These are phyloP conservation scores for Indicator indicator DNA, from an alignment of 2,113 vertebrate species.

Conservation along the genomic window DNA sequence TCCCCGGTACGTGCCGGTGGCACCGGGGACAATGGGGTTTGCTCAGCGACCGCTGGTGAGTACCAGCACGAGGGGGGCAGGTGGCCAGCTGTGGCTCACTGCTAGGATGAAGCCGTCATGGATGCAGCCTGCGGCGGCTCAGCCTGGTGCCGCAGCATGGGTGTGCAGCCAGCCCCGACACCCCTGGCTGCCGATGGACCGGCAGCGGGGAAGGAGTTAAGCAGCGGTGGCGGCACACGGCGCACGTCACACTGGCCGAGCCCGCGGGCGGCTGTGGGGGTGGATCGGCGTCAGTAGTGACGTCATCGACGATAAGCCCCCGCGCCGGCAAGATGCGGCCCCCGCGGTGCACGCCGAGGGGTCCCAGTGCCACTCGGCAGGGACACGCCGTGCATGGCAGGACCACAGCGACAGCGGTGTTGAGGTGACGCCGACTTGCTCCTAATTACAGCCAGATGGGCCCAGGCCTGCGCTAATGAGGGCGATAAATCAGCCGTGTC, in stretches of 20 bases:
- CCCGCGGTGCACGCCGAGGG: neutral
- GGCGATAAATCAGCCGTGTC: neutral
- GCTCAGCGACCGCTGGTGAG: neutral
- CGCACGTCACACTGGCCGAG: constrained; percentile 9
- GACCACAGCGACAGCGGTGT: neutral
- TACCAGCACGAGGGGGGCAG: neutral
- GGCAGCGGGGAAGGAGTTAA: constrained; percentile 13
- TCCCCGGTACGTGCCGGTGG: accelerated
- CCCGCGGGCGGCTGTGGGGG: constrained; percentile 61
- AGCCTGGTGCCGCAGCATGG: accelerated
- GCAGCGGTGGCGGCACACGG: neutral
- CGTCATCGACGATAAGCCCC: constrained; percentile 17
- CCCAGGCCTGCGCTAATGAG: neutral
- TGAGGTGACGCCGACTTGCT: neutral
- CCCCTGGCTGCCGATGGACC: neutral
- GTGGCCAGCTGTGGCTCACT: accelerated
- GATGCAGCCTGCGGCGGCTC: neutral
- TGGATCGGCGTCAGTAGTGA: constrained; percentile 54
- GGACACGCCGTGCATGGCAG: neutral
- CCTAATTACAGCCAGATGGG: neutral
- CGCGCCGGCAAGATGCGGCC: neutral
- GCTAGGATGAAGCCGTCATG: accelerated
- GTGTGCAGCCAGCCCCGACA: neutral
- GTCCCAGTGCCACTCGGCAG: neutral
- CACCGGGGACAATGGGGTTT: neutral